phyloP scores from a whole-genome alignment of 2,888 invertebrate species.

The Gari tellinella region DNA sequence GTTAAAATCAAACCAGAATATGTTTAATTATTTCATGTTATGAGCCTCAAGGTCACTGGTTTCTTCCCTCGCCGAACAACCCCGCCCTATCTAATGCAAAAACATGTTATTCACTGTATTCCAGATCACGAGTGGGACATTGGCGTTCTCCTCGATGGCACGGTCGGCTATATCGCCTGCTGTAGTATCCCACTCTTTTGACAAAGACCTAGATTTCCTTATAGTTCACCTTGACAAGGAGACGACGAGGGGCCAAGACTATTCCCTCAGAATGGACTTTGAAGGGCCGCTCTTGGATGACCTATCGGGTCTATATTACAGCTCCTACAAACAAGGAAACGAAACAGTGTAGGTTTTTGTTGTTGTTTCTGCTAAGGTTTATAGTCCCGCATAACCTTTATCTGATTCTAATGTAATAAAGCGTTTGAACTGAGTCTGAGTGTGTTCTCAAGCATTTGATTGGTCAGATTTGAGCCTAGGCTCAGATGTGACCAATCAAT shows the following conservation, averaged over 20 bases:
- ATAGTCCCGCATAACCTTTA: too few species aligned
- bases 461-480: too few species aligned
- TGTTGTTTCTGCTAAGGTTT: too few species aligned
- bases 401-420: too few species aligned
- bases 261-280: conserved; percentile 54
- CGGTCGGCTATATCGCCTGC: conserved; percentile 20
- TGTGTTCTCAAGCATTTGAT: too few species aligned
- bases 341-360: conserved; percentile 63
- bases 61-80: too few species aligned
- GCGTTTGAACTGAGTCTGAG: too few species aligned
- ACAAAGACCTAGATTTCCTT: conserved; percentile 55
- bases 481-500: too few species aligned
- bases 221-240: conserved; percentile 48
- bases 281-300: conserved; percentile 85
- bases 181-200: conserved; percentile 29
- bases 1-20: too few species aligned
- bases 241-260: conserved; percentile 40
- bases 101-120: neutral
- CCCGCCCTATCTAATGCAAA: too few species aligned
- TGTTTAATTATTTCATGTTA: too few species aligned
- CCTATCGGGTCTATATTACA: conserved; percentile 65
- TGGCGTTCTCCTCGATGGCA: conserved; percentile 1
- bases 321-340: conserved; percentile 58
- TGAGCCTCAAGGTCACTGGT: too few species aligned
- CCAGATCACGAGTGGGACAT: neutral